Percentiles rank a stretch among this genome's conserved stretches.
These are phyloP conservation scores for Brenthis hecate DNA, from an alignment of 2,888 invertebrate species.

Conservation along the genomic window DNA sequence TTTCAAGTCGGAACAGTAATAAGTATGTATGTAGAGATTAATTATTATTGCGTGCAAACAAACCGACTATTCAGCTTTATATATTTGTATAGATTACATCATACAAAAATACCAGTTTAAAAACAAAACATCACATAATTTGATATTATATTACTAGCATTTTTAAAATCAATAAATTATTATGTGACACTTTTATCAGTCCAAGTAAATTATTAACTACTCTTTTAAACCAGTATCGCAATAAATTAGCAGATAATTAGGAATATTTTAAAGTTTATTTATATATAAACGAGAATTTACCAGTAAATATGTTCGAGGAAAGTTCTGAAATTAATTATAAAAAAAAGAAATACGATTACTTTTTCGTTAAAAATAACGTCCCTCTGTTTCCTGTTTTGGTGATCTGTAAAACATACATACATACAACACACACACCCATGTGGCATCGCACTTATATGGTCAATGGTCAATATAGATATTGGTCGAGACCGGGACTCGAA, in stretches of 20 bases:
- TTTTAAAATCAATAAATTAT: constrained; percentile 1
- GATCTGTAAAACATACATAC: too few relatives aligned
- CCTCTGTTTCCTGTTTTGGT: too few relatives aligned
- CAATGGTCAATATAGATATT: too few relatives aligned
- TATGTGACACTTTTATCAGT: not conserved
- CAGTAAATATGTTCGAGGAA: not conserved
- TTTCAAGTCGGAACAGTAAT: too few relatives aligned
- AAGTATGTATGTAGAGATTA: too few relatives aligned
- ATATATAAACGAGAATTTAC: too few relatives aligned
- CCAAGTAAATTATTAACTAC: constrained; percentile 2
- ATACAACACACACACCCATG: too few relatives aligned
- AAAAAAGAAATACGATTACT: too few relatives aligned
- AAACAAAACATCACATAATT: constrained; percentile 11
- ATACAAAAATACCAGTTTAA: constrained; percentile 12
- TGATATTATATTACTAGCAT: constrained; percentile 1
- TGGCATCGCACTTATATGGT: too few relatives aligned
- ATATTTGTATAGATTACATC: constrained; percentile 6
- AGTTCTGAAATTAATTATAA: too few relatives aligned
- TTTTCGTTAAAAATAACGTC: too few relatives aligned
- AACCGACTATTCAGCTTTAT: not conserved
- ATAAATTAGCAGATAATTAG: not conserved
- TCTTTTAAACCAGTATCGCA: constrained; percentile 1
- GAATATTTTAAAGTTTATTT: not conserved
- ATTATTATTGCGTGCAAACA: not conserved
- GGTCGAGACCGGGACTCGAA: too few relatives aligned